Conservation (phyloP, 2,113 vertebrate species). For the Jaculus jaculus region DNA sequence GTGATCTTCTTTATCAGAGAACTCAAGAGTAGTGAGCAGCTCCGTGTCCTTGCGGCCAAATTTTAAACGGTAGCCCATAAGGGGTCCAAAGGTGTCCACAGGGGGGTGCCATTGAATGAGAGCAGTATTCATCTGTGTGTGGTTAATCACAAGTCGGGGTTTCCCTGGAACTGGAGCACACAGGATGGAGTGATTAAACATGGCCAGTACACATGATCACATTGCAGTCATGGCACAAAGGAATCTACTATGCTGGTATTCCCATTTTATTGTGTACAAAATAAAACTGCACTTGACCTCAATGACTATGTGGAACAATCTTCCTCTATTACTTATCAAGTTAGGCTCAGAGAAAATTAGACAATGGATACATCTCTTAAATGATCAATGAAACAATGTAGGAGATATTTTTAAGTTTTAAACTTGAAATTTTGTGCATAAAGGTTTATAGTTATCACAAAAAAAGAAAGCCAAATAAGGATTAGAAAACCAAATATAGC, state of each 20-base stretch:
- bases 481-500: background rate
- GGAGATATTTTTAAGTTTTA: background rate
- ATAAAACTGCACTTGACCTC: background rate
- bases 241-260: background rate
- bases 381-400: background rate
- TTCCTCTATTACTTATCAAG: background rate
- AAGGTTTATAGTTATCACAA: background rate
- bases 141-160: constrained; percentile 96
- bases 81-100: constrained; percentile 91
- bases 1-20: constrained; percentile 96
- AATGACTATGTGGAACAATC: background rate
- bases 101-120: constrained; percentile 98
- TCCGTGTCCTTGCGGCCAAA: constrained; percentile 97
- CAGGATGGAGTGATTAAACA: constrained; percentile 18
- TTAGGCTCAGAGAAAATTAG: background rate
- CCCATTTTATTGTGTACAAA: background rate
- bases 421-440: background rate
- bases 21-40: constrained; percentile 92
- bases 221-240: background rate
- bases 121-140: constrained; percentile 99
- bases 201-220: background rate
- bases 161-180: constrained; percentile 94
- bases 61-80: constrained; percentile 95
- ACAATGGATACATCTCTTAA: background rate
- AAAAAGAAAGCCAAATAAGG: constrained; percentile 6